Percentiles rank a stretch among this genome's conserved stretches.
These are phyloP conservation scores for Caenorhabditis becei DNA, from an alignment of 2,888 invertebrate species.

Conservation along the genomic window DNA sequence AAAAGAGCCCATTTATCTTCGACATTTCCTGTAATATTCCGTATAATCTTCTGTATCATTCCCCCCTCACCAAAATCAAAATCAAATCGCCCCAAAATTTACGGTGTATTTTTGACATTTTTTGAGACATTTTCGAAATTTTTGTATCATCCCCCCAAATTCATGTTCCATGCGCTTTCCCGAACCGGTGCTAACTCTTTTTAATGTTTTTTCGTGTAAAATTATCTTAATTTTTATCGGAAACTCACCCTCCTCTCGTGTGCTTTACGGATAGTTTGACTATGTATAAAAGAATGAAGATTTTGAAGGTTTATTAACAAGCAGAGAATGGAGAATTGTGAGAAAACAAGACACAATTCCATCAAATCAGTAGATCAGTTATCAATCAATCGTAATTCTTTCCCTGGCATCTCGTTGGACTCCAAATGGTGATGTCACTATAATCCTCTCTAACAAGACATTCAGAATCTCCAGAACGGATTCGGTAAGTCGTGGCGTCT, in stretches of 20 bases:
- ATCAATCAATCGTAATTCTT: too few relatives aligned
- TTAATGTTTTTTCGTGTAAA: slow-evolving; percentile 19
- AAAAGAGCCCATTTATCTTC: not conserved
- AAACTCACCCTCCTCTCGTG: not conserved
- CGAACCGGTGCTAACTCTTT: slow-evolving; percentile 35
- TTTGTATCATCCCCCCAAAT: slow-evolving; percentile 9
- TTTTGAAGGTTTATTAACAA: too few relatives aligned
- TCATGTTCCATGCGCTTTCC: slow-evolving; percentile 20
- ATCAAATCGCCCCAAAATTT: not conserved
- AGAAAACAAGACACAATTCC: too few relatives aligned
- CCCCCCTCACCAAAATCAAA: not conserved
- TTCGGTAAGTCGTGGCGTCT: too few relatives aligned
- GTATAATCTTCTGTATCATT: not conserved
- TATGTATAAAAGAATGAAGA: not conserved
- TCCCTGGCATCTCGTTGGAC: too few relatives aligned
- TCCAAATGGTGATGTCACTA: too few relatives aligned
- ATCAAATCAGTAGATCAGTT: too few relatives aligned
- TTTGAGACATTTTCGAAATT: not conserved
- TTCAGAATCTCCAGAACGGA: too few relatives aligned
- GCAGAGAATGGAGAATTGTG: too few relatives aligned
- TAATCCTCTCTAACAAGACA: too few relatives aligned
- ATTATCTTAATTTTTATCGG: not conserved
- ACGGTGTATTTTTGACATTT: slow-evolving; percentile 3
- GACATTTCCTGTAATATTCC: not conserved
- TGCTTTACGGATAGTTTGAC: slow-evolving; percentile 51